Base-by-base conservation (phyloP, 1,140 invertebrate genomes). In the Papilio xuthus region DNA sequence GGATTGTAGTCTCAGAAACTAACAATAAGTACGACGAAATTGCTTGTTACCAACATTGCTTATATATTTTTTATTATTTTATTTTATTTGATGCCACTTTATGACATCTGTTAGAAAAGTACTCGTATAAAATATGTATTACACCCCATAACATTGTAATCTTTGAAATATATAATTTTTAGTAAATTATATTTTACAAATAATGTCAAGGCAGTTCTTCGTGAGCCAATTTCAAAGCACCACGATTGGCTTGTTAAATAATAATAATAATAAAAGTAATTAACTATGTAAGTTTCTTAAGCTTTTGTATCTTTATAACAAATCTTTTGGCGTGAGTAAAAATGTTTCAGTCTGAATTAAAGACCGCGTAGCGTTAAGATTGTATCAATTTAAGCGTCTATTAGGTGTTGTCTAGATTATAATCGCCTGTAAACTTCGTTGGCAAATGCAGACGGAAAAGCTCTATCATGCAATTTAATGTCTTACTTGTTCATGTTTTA, bases 351-450 rank as follows among this genome's bases (percentile, higher is more conserved):
- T 12, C 26, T 67, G 26, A 32, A 67, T 67, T 67, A 67, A 28
- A 67, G 23, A 28, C 12, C 60, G 1, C 60, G 60, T 67, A 67
- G 60, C 6, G 13, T 50, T 67, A 67, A 67, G 60, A 67, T 67
- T 67, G 26, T 67, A 67, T 67, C 60, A 67, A 4, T 67, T 67
- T 67, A 67, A 67, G 26, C 26, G 60, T 67, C 60, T 67, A 67
- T 67, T 67, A 67, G 60, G 60, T 67, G 26, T 67, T 67, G 60
- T 67, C 60, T 67, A 67, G 60, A 67, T 67, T 67, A 15, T 67
- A 28, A 67, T 67, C 60, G 23, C 1, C 26, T 28, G 26, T 28
- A 28, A 28, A 67, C 26, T 67, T 67, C 23, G 60, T 28, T 28
- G 60, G 60, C 60, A 15, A 67, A 67, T 67, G 60, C 60, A 67